Percentiles rank a stretch among this genome's conserved stretches.
These are phyloP conservation scores for Mythimna vitellina DNA, from an alignment of 2,888 invertebrate species.

Conservation along the genomic window DNA sequence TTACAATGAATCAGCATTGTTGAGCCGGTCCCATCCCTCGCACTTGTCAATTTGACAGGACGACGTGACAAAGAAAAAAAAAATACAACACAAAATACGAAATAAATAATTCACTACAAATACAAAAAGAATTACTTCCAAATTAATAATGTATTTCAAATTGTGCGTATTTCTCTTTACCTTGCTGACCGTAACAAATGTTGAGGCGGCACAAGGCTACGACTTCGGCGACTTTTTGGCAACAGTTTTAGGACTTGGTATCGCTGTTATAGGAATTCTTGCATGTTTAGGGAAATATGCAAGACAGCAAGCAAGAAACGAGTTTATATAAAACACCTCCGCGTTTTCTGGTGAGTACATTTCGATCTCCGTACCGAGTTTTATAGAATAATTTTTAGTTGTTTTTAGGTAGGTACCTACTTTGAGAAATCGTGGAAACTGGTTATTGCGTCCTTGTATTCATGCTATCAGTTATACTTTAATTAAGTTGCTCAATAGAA, in stretches of 20 bases:
- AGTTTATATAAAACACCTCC: conserved; percentile 79
- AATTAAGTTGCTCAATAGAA: conserved; percentile 28
- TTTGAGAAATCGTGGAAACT: conserved; percentile 34
- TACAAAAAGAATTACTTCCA: conserved; percentile 20
- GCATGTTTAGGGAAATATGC: conserved; percentile 93
- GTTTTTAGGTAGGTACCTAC: conserved; percentile 1
- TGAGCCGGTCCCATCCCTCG: neutral
- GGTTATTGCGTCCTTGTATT: conserved; percentile 52
- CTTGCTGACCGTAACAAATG: conserved; percentile 80
- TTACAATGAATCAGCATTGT: conserved; percentile 2
- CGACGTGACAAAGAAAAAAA: conserved; percentile 42
- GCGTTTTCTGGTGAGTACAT: conserved; percentile 48
- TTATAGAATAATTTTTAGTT: neutral
- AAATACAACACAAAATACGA: conserved; percentile 44
- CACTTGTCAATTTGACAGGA: conserved; percentile 10
- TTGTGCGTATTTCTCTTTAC: conserved; percentile 80
- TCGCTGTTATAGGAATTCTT: conserved; percentile 91
- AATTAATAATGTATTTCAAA: conserved; percentile 80
- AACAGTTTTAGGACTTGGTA: conserved; percentile 91
- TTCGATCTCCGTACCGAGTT: neutral
- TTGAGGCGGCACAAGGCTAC: conserved; percentile 89
- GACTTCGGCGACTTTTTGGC: conserved; percentile 93
- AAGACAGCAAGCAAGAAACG: conserved; percentile 90
- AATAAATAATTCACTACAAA: conserved; percentile 10
- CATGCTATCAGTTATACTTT: conserved; percentile 17